phyloP scores from a whole-genome alignment of 2,888 invertebrate genomes.

The Hydropsyche betteni region DNA sequence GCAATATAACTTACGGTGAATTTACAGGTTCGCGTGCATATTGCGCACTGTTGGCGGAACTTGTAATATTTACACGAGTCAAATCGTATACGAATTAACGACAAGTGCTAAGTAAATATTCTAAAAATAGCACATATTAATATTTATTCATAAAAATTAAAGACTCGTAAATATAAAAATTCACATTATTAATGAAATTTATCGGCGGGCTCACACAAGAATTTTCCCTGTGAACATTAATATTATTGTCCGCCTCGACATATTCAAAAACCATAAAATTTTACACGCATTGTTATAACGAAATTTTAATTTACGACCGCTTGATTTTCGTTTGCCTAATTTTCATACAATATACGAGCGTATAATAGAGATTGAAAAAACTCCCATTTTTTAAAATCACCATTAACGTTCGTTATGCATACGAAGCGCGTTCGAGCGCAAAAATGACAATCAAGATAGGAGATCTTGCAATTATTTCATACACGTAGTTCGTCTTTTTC shows the following conservation, averaged over 20 bases:
- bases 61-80: constrained; percentile 8
- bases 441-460: constrained; percentile 21
- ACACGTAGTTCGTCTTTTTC: constrained; percentile 9
- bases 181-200: no score
- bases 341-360: not conserved
- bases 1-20: not conserved
- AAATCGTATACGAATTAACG: not conserved
- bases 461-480: constrained; percentile 1
- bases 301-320: no score
- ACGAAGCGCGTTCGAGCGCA: constrained; percentile 5
- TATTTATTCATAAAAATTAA: not conserved
- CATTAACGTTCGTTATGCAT: not conserved
- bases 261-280: no score
- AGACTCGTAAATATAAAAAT: no score
- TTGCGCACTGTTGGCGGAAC: constrained; percentile 1
- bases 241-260: no score
- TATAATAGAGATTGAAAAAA: constrained; percentile 24
- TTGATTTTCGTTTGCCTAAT: not conserved
- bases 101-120: not conserved
- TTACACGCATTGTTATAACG: no score
- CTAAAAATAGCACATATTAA: not conserved
- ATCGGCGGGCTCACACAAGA: no score
- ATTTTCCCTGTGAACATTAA: no score
- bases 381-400: not conserved
- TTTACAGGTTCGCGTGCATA: constrained; percentile 7